Evolutionary conservation across 2,888 invertebrate genomes (phyloP).

Genomic region (Netelia virgata): DNA sequence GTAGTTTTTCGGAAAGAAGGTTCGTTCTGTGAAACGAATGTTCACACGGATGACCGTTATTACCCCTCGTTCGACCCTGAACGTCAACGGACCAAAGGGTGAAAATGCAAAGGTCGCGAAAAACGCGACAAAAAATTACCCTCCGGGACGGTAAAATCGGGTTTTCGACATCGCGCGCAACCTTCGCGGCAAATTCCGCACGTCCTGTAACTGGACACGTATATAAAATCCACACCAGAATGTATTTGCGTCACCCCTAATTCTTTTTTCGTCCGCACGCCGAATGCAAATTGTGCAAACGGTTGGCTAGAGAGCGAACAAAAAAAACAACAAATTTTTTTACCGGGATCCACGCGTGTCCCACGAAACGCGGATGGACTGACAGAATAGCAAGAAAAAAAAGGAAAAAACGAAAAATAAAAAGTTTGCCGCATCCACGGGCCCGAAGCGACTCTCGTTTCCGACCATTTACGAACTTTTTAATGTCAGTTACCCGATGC

Average conservation of each 20-base stretch:
- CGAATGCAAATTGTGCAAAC: slow-evolving; percentile 44
- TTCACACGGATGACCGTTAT: background rate
- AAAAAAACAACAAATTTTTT: background rate
- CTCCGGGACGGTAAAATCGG: background rate
- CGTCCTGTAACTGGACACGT: slow-evolving; percentile 29
- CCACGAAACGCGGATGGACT: background rate
- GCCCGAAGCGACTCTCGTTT: slow-evolving; percentile 12
- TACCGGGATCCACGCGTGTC: background rate
- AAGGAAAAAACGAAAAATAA: background rate
- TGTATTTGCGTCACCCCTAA: background rate
- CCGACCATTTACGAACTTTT: slow-evolving; percentile 25
- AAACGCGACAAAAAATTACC: slow-evolving; percentile 31
- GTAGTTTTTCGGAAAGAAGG: no score
- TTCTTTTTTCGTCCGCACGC: slow-evolving; percentile 11
- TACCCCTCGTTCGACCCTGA: background rate
- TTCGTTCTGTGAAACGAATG: background rate
- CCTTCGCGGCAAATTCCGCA: slow-evolving; percentile 17
- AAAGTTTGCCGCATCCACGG: slow-evolving; percentile 1
- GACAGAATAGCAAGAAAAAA: background rate
- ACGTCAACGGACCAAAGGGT: background rate
- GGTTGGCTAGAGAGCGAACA: slow-evolving; percentile 5
- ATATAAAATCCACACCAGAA: slow-evolving; percentile 23
- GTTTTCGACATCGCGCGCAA: slow-evolving; percentile 10
- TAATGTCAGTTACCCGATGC: slow-evolving; percentile 22
- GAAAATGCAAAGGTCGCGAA: background rate